Percentiles rank a stretch among this genome's conserved stretches.
Conservation (phyloP, 1,140 invertebrate genomes). For the Wiebesia pumilae region DNA sequence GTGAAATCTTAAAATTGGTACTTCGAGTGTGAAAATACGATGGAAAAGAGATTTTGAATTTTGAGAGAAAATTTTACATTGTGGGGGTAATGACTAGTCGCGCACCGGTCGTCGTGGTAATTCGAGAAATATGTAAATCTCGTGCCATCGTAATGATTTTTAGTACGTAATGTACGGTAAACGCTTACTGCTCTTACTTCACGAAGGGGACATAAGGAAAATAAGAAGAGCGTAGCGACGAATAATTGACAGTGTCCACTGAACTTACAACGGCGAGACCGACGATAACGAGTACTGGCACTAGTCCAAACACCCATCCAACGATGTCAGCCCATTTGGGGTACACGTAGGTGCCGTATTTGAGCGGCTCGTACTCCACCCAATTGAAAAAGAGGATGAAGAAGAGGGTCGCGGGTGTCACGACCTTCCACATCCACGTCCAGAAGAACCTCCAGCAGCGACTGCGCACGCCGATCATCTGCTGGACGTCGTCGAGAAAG, state of each 20-base stretch:
- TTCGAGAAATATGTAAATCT: too few species aligned
- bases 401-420: conserved; percentile 85
- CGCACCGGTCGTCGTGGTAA: too few species aligned
- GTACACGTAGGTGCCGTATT: conserved; percentile 84
- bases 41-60: too few species aligned
- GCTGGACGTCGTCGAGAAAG: conserved; percentile 86
- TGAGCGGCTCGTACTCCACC: conserved; percentile 86
- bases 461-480: conserved; percentile 86
- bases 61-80: too few species aligned
- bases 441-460: conserved; percentile 85
- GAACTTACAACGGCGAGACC: conserved; percentile 79
- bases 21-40: too few species aligned
- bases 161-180: too few species aligned
- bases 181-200: background rate
- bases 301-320: conserved; percentile 85
- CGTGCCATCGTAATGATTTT: too few species aligned
- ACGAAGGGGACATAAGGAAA: background rate
- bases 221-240: background rate
- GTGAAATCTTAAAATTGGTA: too few species aligned
- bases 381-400: conserved; percentile 89
- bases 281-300: conserved; percentile 84
- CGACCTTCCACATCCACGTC: conserved; percentile 86
- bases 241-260: background rate
- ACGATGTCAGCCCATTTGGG: conserved; percentile 85
- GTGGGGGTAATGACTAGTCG: too few species aligned